These are phyloP conservation scores for Podarcis cretensis DNA, from an alignment of 2,113 vertebrate species.

Conservation along the genomic window DNA sequence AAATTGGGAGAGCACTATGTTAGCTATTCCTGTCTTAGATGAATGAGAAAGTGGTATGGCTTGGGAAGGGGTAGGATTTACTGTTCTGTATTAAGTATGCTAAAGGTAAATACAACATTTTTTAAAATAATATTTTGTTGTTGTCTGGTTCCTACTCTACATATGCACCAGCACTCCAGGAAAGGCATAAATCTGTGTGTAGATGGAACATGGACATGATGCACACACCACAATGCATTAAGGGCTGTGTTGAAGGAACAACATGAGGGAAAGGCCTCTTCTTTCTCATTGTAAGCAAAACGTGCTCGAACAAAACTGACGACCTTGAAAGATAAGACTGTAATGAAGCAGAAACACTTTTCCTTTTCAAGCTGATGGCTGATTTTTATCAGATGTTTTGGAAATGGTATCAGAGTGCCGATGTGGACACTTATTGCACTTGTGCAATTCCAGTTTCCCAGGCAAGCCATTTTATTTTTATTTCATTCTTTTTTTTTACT, in stretches of 20 bases:
- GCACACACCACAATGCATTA: constrained; percentile 50
- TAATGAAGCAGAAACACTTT: constrained; percentile 68
- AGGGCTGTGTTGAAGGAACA: constrained; percentile 53
- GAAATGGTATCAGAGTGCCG: constrained; percentile 54
- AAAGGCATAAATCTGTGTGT: background rate
- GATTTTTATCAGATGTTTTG: constrained; percentile 77
- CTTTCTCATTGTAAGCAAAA: constrained; percentile 59
- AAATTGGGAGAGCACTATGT: too few species aligned
- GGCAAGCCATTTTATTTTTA: constrained; percentile 35
- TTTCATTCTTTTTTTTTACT: background rate
- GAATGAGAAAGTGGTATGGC: too few species aligned
- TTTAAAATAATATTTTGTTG: background rate
- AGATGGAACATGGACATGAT: background rate
- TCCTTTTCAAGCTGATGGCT: constrained; percentile 59
- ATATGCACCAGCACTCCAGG: background rate
- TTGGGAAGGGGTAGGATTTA: too few species aligned
- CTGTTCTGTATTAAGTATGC: too few species aligned
- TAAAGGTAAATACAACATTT: background rate
- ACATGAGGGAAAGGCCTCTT: constrained; percentile 46
- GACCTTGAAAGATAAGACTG: constrained; percentile 72
- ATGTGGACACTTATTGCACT: constrained; percentile 46
- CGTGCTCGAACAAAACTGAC: constrained; percentile 61
- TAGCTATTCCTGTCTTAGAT: too few species aligned
- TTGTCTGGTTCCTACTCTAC: background rate
- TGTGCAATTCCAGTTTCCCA: constrained; percentile 40